phyloP scores from a whole-genome alignment of 2,888 invertebrate species.

The Brachypalpus laphriformis region DNA sequence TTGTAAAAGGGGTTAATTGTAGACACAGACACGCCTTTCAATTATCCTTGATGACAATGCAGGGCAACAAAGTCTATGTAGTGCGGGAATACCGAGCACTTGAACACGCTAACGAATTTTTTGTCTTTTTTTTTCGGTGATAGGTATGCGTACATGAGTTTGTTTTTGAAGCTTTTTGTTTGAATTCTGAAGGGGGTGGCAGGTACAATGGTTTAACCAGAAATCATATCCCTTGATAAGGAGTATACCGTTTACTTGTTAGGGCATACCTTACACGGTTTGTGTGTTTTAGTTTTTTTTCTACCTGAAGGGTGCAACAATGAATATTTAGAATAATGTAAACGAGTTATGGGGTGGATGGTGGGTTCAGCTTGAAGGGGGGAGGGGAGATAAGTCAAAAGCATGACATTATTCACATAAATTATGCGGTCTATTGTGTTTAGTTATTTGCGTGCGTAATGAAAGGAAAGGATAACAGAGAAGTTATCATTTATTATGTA shows the following conservation, averaged over 20 bases:
- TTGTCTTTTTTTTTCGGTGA: background rate
- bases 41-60: slow-evolving; percentile 67
- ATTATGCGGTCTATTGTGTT: slow-evolving; percentile 51
- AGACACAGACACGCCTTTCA: slow-evolving; percentile 66
- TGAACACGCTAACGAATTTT: slow-evolving; percentile 44
- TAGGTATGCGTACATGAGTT: background rate
- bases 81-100: background rate
- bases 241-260: slow-evolving; percentile 7
- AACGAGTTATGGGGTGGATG: slow-evolving; percentile 21
- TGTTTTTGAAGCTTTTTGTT: slow-evolving; percentile 10
- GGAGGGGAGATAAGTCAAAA: slow-evolving; percentile 46
- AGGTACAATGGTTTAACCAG: slow-evolving; percentile 5
- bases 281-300: background rate
- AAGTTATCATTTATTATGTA: slow-evolving; percentile 41
- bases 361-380: background rate
- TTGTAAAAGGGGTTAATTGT: slow-evolving; percentile 71
- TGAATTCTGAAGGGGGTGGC: slow-evolving; percentile 6
- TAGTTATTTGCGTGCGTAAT: slow-evolving; percentile 31
- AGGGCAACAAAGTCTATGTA: slow-evolving; percentile 30
- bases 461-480: slow-evolving; percentile 45
- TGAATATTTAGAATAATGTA: slow-evolving; percentile 34
- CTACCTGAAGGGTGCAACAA: slow-evolving; percentile 44
- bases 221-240: slow-evolving; percentile 42
- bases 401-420: slow-evolving; percentile 53
- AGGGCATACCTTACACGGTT: background rate